Evolutionary conservation across 2,113 vertebrate genomes (phyloP), one percentile per base, ranked within the genome.

Genomic region (Taurulus bubalis): DNA sequence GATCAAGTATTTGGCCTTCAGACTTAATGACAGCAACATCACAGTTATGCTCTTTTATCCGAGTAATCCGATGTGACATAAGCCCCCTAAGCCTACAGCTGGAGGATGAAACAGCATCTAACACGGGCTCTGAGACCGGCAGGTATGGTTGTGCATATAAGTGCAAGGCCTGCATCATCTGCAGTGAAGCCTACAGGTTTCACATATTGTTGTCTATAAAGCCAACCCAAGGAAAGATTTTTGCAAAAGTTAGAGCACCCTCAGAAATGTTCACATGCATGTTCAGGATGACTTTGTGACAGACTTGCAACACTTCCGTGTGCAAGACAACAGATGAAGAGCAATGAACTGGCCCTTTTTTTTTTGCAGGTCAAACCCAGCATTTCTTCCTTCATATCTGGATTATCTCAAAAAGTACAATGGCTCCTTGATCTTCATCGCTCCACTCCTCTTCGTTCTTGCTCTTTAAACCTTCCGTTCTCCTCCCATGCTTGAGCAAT

Each of bases 1-100:
- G 47, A 74, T 75, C 24, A 45, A 67, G 53, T 55, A 55, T 60
- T 80, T 72, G 75, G 76, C 69, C 72, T 85, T 80, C 36, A 77
- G 11, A 69, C 32, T 49, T 12, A 75, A 75, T 20, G 18, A 20
- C 62, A 60, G 38, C 34, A 75, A 55, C n/a, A 30, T 62, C 28
- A 80, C 40, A 79, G 77, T 75, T 45, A 40, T 34, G 15, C 53
- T 64, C 36, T 59, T 47, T 24, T 73, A 42, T 82, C 36, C 62
- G 26, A 26, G 32, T 42, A 65, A 71, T 75, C 20, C 62, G 11
- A 71, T 28, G 36, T 69, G 62, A 77, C 40, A 40, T 20, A 22
- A 53, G 2, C 26, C 47, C 24, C 9, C 55, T 64, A 73, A 59
- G 68, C 15, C 53, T 36, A 42, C 45, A 42, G 16, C 14, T 24